A percentile compares a stretch with the other conserved stretches of the same genome.
phyloP scores from a whole-genome alignment of 1,140 invertebrate species.

The Drosophila pectinifera region DNA sequence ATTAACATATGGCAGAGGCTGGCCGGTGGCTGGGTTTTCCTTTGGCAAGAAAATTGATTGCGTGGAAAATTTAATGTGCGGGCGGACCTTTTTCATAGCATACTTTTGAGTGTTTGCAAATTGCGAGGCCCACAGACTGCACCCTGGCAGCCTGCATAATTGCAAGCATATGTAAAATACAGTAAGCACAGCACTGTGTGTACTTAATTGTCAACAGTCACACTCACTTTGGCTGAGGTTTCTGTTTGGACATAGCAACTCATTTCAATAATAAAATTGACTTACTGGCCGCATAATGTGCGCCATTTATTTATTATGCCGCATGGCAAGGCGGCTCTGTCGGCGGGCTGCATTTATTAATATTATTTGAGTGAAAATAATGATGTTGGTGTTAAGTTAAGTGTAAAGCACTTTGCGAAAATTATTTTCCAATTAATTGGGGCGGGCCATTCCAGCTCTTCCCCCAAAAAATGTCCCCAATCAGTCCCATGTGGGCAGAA shows the following conservation, averaged over 20 bases:
- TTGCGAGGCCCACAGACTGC: conserved; percentile 42
- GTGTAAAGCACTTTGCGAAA: conserved; percentile 76
- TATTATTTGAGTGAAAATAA: conserved; percentile 77
- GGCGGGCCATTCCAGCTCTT: no score
- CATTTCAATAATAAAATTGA: conserved; percentile 80
- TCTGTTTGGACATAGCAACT: conserved; percentile 62
- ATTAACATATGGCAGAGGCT: conserved; percentile 56
- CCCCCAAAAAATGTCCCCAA: conserved; percentile 6
- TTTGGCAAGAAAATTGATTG: conserved; percentile 69
- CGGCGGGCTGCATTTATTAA: conserved; percentile 53
- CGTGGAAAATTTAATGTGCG: conserved; percentile 76
- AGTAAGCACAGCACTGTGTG: conserved; percentile 13
- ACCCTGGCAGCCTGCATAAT: conserved; percentile 39
- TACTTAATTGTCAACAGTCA: conserved; percentile 64
- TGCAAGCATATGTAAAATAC: conserved; percentile 63
- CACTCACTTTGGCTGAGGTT: conserved; percentile 35
- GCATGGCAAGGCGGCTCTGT: neutral
- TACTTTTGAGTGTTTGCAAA: conserved; percentile 80
- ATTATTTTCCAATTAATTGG: conserved; percentile 68
- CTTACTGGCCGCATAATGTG: conserved; percentile 72
- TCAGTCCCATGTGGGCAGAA: conserved; percentile 8
- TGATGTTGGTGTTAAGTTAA: conserved; percentile 74
- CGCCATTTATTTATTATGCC: conserved; percentile 71
- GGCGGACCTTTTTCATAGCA: conserved; percentile 70
- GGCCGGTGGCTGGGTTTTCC: neutral